phyloP scores from a whole-genome alignment of 2,113 vertebrate species.

The Dicentrarchus labrax region DNA sequence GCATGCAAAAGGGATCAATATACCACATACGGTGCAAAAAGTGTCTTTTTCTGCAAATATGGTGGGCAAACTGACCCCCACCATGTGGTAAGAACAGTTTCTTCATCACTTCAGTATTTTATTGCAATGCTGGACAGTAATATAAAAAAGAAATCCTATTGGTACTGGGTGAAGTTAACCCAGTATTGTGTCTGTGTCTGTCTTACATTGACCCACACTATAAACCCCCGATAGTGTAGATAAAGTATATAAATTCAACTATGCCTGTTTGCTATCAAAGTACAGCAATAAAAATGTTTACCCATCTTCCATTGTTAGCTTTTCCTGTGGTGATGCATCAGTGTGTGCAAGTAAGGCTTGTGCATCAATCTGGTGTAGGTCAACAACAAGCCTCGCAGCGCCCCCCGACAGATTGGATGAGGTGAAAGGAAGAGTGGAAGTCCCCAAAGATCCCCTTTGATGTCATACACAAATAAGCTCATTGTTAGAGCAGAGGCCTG shows the following conservation, averaged over 20 bases:
- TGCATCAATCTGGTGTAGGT: constrained; percentile 24
- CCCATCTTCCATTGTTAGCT: not conserved
- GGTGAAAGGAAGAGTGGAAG: constrained; percentile 1
- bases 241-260: not conserved
- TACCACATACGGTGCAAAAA: not conserved
- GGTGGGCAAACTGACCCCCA: no score
- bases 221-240: not conserved
- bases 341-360: not conserved
- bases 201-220: not conserved
- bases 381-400: not conserved
- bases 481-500: constrained; percentile 3
- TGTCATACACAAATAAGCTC: constrained; percentile 29
- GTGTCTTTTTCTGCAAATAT: not conserved
- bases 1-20: not conserved
- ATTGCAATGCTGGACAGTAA: not conserved
- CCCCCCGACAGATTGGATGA: constrained; percentile 1
- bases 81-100: not conserved
- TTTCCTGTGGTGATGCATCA: not conserved
- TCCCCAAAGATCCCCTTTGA: constrained; percentile 50
- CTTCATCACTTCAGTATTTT: not conserved
- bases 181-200: not conserved
- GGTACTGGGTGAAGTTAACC: not conserved
- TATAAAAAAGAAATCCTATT: not conserved
- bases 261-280: constrained; percentile 4
- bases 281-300: not conserved